Evolutionary conservation across 1,140 invertebrate species (phyloP).

Genomic region (Zophobas morio): DNA sequence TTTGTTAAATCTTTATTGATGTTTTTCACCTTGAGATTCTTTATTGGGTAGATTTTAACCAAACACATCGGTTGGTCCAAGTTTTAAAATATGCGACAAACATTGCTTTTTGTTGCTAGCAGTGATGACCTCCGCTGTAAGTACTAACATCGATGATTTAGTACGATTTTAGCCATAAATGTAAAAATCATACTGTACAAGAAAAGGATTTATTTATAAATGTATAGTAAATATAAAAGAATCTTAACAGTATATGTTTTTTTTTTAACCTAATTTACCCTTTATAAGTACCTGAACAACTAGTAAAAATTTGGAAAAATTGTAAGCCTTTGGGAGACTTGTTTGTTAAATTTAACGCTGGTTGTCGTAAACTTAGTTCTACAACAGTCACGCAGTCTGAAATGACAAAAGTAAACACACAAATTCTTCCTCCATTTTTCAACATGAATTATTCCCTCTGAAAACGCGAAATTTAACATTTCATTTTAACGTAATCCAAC

Average conservation of each 20-base stretch:
- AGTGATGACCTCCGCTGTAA: neutral
- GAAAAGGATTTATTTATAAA: conserved; percentile 26
- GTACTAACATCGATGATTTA: conserved; percentile 18
- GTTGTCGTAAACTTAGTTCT: neutral
- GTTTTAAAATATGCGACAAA: neutral
- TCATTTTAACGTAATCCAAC: too few relatives aligned
- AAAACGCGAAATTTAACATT: too few relatives aligned
- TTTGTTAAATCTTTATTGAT: conserved; percentile 1
- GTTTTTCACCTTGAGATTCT: neutral
- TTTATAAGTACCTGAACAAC: too few relatives aligned
- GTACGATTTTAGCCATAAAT: conserved; percentile 16
- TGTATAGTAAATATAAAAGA: conserved; percentile 18
- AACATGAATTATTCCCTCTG: too few relatives aligned
- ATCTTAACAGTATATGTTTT: neutral
- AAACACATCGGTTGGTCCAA: neutral
- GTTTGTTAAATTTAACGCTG: neutral
- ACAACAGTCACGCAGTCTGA: too few relatives aligned
- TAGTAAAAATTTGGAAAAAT: too few relatives aligned
- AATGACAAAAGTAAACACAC: too few relatives aligned
- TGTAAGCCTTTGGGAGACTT: too few relatives aligned
- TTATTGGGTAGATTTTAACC: neutral
- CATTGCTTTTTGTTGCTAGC: neutral
- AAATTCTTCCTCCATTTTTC: too few relatives aligned
- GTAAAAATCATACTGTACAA: conserved; percentile 26
- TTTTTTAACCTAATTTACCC: neutral